A percentile compares a stretch with the other conserved stretches of the same genome.
Evolutionary conservation across 2,888 invertebrate genomes (phyloP).

Genomic region (Drosophila flavopinicola): DNA sequence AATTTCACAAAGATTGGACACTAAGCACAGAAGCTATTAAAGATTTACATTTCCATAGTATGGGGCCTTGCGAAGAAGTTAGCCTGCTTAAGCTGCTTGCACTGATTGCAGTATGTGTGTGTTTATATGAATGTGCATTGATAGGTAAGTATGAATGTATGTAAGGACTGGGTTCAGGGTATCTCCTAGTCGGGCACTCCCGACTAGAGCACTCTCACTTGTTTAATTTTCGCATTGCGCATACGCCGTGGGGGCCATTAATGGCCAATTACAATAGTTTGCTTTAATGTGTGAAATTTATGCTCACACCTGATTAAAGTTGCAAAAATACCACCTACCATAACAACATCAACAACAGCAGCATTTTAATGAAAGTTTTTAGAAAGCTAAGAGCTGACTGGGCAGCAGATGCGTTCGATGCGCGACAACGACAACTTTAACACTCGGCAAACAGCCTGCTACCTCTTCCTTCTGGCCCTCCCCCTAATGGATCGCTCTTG

Average conservation of each 20-base stretch:
- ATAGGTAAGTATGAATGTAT: too few relatives aligned
- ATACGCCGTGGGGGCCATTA: slow-evolving; percentile 31
- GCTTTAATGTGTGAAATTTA: slow-evolving; percentile 61
- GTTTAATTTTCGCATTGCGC: slow-evolving; percentile 22
- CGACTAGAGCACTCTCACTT: too few relatives aligned
- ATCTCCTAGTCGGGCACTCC: too few relatives aligned
- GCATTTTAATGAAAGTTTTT: slow-evolving; percentile 45
- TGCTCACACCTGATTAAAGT: slow-evolving; percentile 69
- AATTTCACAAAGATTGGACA: too few relatives aligned
- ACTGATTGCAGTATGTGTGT: too few relatives aligned
- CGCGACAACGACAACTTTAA: slow-evolving; percentile 63
- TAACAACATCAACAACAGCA: slow-evolving; percentile 1
- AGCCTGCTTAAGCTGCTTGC: too few relatives aligned
- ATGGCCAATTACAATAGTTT: slow-evolving; percentile 52
- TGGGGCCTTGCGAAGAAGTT: too few relatives aligned
- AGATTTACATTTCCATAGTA: too few relatives aligned
- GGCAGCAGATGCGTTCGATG: slow-evolving; percentile 66
- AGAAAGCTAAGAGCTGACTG: slow-evolving; percentile 22
- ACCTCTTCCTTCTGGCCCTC: neutral
- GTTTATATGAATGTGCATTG: too few relatives aligned
- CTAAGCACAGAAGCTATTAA: too few relatives aligned
- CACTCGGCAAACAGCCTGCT: slow-evolving; percentile 40
- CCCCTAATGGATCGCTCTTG: neutral
- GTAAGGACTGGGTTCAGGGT: too few relatives aligned
- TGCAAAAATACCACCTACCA: slow-evolving; percentile 5